Evolutionary conservation across 1,140 invertebrate genomes (phyloP).

Genomic region (Lethrus apterus): DNA sequence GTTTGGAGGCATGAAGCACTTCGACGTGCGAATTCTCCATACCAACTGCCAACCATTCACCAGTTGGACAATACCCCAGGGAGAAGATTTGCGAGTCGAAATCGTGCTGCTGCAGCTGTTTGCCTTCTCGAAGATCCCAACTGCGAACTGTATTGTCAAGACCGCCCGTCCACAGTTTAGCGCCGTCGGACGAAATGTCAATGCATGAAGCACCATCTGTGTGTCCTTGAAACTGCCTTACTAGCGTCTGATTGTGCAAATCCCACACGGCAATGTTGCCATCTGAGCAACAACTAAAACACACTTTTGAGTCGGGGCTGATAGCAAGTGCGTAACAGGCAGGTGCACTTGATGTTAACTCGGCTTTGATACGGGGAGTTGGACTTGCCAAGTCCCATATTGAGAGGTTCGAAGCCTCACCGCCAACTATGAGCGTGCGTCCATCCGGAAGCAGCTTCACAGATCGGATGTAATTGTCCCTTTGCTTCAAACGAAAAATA

Average conservation of each 20-base stretch:
- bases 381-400: slow-evolving; percentile 86
- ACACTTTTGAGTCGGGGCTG: slow-evolving; percentile 85
- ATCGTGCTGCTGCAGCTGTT: slow-evolving; percentile 83
- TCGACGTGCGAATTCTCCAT: slow-evolving; percentile 99
- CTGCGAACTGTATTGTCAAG: slow-evolving; percentile 88
- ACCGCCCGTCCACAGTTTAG: slow-evolving; percentile 93
- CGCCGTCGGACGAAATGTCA: slow-evolving; percentile 91
- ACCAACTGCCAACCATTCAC: slow-evolving; percentile 96
- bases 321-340: slow-evolving; percentile 87
- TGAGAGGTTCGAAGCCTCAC: slow-evolving; percentile 81
- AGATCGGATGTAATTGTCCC: slow-evolving; percentile 86
- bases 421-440: slow-evolving; percentile 83
- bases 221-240: slow-evolving; percentile 88
- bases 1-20: slow-evolving; percentile 85
- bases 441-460: slow-evolving; percentile 89
- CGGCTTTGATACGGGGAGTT: slow-evolving; percentile 85
- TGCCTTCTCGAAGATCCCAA: slow-evolving; percentile 88
- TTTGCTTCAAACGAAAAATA: slow-evolving; percentile 45
- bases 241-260: slow-evolving; percentile 86
- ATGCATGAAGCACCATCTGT: slow-evolving; percentile 96
- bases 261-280: slow-evolving; percentile 97
- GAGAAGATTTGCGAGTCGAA: slow-evolving; percentile 90
- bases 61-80: slow-evolving; percentile 94
- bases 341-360: slow-evolving; percentile 90
- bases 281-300: slow-evolving; percentile 96